Base-by-base conservation (phyloP, 1,140 invertebrate species). In the Nautilus pompilius region DNA sequence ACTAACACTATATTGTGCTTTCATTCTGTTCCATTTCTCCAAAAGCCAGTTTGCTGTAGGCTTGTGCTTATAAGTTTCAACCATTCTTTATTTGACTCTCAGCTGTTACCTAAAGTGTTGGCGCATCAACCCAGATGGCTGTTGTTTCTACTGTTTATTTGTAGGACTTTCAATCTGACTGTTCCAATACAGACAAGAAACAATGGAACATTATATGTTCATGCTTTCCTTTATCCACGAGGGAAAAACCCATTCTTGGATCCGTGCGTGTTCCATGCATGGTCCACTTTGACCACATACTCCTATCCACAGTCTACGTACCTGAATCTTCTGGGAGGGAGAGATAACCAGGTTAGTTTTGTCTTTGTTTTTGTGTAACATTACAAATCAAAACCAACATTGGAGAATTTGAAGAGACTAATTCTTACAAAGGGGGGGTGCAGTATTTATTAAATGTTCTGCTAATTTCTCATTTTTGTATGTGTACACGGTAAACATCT, bases 151-250 rank as follows among this genome's bases (percentile, higher is more conserved):
- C 26, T 20, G 8, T 55, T 2, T 29, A 58, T 60, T 62, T 68
- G 22, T 63, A 78, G 74, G 34, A 53, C 56, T 26, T 34, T 73
- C 72, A 90, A 45, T 82, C 81, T 67, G 66, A 67, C 65, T 22
- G 63, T 93, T 61, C 90, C 91, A 22, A 71, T 75, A 1, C 88
- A 87, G 77, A 91, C 90, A 0, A 83, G 88, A 10, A 86, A 88
- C 46, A 94, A 93, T 86, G 91, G 91, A 24, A 89, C 89, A 6
- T 73, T 93, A 28, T 91, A 85, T 73, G 82, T 92, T 66, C 89
- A 83, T 68, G 74, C 74, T 5, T 80, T 83, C 67, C 22, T 81
- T 20, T 63, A 69, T 53, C 79, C 73, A 15, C 56, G 45, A 33
- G 71, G 70, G 13, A 32, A 71, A 6, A 62, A 65, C 20, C 66